Conservation (phyloP, 2,888 invertebrate genomes). For the Zootermopsis nevadensis region DNA sequence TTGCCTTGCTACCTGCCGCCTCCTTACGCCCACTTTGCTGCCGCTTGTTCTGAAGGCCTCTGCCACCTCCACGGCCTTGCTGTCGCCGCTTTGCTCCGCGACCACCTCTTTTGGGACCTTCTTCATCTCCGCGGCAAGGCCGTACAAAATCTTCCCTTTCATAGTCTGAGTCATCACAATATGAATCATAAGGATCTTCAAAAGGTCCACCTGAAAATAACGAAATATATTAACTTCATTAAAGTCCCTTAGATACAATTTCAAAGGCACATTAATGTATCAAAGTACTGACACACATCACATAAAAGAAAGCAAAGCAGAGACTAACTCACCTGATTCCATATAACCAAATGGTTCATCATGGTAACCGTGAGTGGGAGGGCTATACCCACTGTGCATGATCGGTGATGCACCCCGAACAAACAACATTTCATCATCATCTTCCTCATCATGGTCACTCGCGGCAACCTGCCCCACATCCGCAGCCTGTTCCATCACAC, state of each 20-base stretch:
- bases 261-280: too few relatives aligned
- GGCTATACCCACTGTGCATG: constrained; percentile 24
- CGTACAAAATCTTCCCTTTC: constrained; percentile 39
- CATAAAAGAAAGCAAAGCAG: too few relatives aligned
- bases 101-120: constrained; percentile 17
- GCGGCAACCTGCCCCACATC: constrained; percentile 53
- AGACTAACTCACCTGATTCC: not conserved
- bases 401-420: constrained; percentile 81
- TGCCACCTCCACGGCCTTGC: constrained; percentile 58
- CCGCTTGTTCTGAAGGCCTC: constrained; percentile 4
- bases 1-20: constrained; percentile 57
- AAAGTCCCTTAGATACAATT: not conserved
- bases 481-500: not conserved
- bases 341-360: constrained; percentile 36
- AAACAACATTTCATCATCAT: constrained; percentile 85
- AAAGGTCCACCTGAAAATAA: constrained; percentile 31
- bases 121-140: constrained; percentile 9
- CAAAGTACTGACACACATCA: too few relatives aligned
- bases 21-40: constrained; percentile 11
- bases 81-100: constrained; percentile 31
- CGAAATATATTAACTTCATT: not conserved
- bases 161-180: constrained; percentile 47
- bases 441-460: constrained; percentile 65
- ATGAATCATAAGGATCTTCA: constrained; percentile 49
- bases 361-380: constrained; percentile 28